Evolutionary conservation across 2,113 vertebrate genomes (phyloP), one percentile per base, ranked within the genome.

Genomic region (Leucosticte australis): DNA sequence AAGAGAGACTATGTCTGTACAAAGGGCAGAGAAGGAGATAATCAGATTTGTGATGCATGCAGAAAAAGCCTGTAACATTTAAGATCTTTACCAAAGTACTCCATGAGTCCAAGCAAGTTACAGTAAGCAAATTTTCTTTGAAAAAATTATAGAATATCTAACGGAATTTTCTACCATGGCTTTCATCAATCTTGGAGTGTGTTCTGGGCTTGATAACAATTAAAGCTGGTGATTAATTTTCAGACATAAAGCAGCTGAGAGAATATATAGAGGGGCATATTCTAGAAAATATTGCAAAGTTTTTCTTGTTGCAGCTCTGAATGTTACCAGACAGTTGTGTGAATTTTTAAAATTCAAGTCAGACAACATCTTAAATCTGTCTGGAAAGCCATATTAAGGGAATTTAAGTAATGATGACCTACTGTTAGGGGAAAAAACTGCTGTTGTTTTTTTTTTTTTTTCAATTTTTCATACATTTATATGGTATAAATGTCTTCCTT

Each of bases 41-140:
- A 90, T 92, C 85, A 89, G 31, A 83, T 95, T 81, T 90, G 49
- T 79, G 57, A 39, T 79, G 53, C 56, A n/a, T 79, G 46, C 86
- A 80, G 68, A 73, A 85, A 64, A 77, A 64, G 24, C 83, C 85
- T 87, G 69, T 53, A 92, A 50, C 65, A 31, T 95, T 93, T 88
- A 81, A 83, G 77, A 83, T 82, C 52, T 85, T 92, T 39, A 84
- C 42, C 24, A 75, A 84, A 96, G 75, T 93, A 93, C 60, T 69
- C 47, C 37, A 39, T 73, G 65, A 92, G 47, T 80, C 80, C 12
- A 65, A 87, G 37, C 20, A 82, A 86, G 41, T 77, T 93, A 83
- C 71, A 92, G 60, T 81, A 90, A 95, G 62, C 69, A 90, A 89
- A 96, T 92, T 70, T 74, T 83, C 75, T 39, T 86, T 47, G 75